Base-by-base conservation (phyloP, 1,140 invertebrate genomes). In the Pogonognathellus flavescens region DNA sequence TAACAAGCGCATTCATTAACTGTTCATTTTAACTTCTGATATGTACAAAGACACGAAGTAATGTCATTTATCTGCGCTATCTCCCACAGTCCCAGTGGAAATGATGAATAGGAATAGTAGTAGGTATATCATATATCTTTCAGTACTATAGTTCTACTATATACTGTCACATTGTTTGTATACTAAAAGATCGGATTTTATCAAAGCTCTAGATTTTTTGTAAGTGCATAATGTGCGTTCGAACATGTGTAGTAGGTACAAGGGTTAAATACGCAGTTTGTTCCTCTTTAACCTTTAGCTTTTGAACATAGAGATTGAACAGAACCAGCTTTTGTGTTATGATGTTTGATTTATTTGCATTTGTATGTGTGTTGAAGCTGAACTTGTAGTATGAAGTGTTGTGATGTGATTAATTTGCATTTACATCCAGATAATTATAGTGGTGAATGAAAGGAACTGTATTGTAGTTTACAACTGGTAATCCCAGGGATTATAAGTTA, bases 401-500 rank as follows among this genome's bases (percentile, higher is more conserved):
- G 25, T 70, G 66, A 14, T 76, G 70, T 76, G 31, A 76, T 76
- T 76, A 76, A 76, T 76, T 76, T 76, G 70, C 70, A 76, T 76
- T 76, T 76, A 76, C 70, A 76, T 49, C 41, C 3, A 76, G 70
- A 76, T 76, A 76, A 76, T 76, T 76, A 76, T 76, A 76, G 70
- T 76, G 70, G 22, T 7, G 70, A 76, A 76, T 76, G 70, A 76
- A 76, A 31, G 70, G 31, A n/a, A 66, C 25, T 66, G 66, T 72
- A 49, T 72, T 41, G 31, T 76, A 76, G 31, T 41, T 76, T 76
- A 18, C 41, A 76, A 16, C 70, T 62, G 31, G 16, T 76, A 76
- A 76, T 76, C 70, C 31, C 14, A 49, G 25, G 66, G 66, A 72
- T 72, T 72, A 72, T 16, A 72, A 76, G 31, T 49, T 66, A 66